A percentile compares a stretch with the other conserved stretches of the same genome.
These are phyloP conservation scores for Amblyraja radiata DNA, from an alignment of 2,797 vertebrate species.

Conservation along the genomic window DNA sequence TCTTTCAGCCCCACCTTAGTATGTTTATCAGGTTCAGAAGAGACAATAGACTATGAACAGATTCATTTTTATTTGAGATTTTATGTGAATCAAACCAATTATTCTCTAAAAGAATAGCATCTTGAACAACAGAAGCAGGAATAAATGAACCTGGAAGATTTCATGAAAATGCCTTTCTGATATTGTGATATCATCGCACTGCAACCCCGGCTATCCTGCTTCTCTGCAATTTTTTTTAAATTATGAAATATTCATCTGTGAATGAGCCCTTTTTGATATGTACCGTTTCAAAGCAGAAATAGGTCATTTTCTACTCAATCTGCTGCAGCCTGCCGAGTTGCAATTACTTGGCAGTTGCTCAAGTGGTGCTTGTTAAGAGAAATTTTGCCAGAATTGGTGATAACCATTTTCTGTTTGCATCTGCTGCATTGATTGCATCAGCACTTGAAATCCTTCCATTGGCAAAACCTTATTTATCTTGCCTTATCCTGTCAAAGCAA, in stretches of 20 bases:
- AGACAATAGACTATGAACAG: not conserved
- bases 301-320: not conserved
- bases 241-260: not conserved
- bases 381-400: not conserved
- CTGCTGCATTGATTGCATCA: not conserved
- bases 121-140: not conserved
- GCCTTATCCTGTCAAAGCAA: not conserved
- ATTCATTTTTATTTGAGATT: constrained; percentile 16
- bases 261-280: not conserved
- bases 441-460: not conserved
- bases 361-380: constrained; percentile 27
- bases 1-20: not conserved
- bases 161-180: not conserved
- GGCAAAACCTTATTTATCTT: not conserved
- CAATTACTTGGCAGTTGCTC: not conserved
- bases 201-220: not conserved
- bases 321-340: not conserved
- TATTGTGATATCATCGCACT: not conserved
- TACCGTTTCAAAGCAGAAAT: not conserved
- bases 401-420: not conserved
- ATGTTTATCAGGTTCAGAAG: too few relatives aligned
- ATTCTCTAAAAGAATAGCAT: not conserved
- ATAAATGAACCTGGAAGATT: not conserved
- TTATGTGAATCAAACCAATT: not conserved
- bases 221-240: not conserved